Evolutionary conservation across 2,888 invertebrate species (phyloP), one percentile per base, ranked within the genome.

Genomic region (Agonopterix heracliana): DNA sequence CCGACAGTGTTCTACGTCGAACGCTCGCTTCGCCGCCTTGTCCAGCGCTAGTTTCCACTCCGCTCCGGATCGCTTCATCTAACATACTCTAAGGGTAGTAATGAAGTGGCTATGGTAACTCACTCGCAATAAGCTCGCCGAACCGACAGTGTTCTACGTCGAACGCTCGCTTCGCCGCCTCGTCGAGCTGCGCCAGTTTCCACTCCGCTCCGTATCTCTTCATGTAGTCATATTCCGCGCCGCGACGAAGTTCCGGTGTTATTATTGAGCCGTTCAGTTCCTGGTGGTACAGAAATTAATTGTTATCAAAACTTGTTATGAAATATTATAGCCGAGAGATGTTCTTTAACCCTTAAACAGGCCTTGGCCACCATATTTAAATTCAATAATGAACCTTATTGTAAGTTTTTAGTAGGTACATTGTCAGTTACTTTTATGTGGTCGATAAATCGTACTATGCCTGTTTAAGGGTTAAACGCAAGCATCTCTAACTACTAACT

Each of bases 201-300:
- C 95, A 96, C 53, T 93, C 92, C 0, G 90, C 79, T 0, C 95
- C 95, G 76, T 93, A 93, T 14, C 92, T 91, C 77, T 97, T 97
- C 77, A 98, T 81, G 66, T 98, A 97, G 83, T 98, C 98, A 54
- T 96, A 94, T 68, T 98, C 97, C 0, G 97, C 95, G 2, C 96
- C 97, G 56, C 94, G 91, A 48, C 96, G 91, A 51, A 95, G 93
- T 50, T 92, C 92, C 0, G 87, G 69, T 0, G 89, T 89, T 56
- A 97, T 93, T 57, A 88, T 79, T 1, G 92, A 92, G 36, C 94
- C 93, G 81, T 95, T 96, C 11, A 96, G 79, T 66, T 90, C 88
- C 90, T 92, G 66, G 0, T 26, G 26, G 26, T 26, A 26, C 7
- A 26, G 26, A 26, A 26, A 26, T 26, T 2, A 26, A 26, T 26